These are phyloP conservation scores for Tetraodon nigroviridis DNA, from an alignment of 2,113 vertebrate species.

Conservation along the genomic window DNA sequence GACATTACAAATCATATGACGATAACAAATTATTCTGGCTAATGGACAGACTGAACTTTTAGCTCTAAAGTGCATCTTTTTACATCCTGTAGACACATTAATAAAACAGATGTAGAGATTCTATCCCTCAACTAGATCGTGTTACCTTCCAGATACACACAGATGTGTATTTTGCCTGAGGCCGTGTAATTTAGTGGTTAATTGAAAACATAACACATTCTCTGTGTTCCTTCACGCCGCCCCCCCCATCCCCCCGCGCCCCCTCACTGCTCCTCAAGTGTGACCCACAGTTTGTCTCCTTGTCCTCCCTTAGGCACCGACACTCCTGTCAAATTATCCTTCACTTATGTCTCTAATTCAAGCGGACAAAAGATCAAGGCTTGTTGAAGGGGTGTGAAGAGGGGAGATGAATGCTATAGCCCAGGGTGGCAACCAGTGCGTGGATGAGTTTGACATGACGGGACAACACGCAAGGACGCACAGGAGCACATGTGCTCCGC, in stretches of 20 bases:
- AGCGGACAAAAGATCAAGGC: conserved; percentile 43
- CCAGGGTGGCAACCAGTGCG: conserved; percentile 20
- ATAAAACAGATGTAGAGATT: not conserved
- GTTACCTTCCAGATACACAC: conserved; percentile 1
- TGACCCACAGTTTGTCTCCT: conserved; percentile 31
- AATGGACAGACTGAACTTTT: not conserved
- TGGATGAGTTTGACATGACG: conserved; percentile 36
- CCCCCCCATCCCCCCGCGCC: not conserved
- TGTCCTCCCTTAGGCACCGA: conserved; percentile 19
- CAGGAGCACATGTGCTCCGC: not conserved
- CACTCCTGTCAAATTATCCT: conserved; percentile 28
- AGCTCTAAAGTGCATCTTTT: too few species aligned
- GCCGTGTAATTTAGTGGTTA: conserved; percentile 15
- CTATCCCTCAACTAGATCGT: not conserved
- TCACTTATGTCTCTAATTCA: conserved; percentile 44
- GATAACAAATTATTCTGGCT: not conserved
- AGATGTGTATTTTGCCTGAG: conserved; percentile 9
- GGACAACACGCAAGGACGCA: conserved; percentile 23
- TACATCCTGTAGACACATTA: too few species aligned
- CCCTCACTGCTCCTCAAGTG: conserved; percentile 6
- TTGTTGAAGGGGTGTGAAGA: conserved; percentile 35
- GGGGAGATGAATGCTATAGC: conserved; percentile 17
- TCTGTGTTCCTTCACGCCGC: conserved; percentile 6
- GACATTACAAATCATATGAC: not conserved
- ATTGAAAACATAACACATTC: conserved; percentile 6